Evolutionary conservation across 2,888 invertebrate species (phyloP), one percentile per base, ranked within the genome.

Genomic region (Conus canariensis): DNA sequence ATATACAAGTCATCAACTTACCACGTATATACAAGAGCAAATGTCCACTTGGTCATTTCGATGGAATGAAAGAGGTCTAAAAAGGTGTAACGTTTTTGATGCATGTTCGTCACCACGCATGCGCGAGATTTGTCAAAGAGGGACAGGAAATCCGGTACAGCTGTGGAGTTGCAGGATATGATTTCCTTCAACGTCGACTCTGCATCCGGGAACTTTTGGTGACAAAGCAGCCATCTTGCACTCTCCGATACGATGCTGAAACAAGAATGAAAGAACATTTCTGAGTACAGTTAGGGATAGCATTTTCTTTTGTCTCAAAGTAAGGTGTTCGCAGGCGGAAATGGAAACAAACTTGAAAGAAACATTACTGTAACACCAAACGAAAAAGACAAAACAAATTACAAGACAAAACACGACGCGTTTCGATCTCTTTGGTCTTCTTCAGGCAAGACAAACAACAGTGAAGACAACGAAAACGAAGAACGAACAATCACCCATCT

Each of bases 181-280:
- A 95, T 92, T 85, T 95, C 95, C 88, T 93, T 92, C 60, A 94
- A 92, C 8, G 92, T 92, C 25, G 91, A 90, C 88, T 95, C 95
- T 1, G 95, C 93, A 67, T 94, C 93, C 0, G 93, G 90, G 89
- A 94, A 95, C 82, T 91, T 91, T 86, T 95, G 94, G 45, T 93
- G 92, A 87, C 94, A 94, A 85, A 94, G 91, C 88, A 95, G 89
- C 95, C 95, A 95, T 87, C 95, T 90, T n/a, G 93, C 92, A 91
- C 94, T 95, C 88, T 95, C 95, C 30, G 93, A 92, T 59, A 93
- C 92, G 60, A 94, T 90, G 91, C 95, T 95, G 93, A 56, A 74
- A 74, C 60, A 70, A 16, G 14, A 89, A 91, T 7, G 64, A 64
- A 7, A 7, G 64, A 7, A 4, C 64, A 7, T 64, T 45, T 45